These are phyloP conservation scores for Euspilapteryx auroguttella DNA, from an alignment of 2,888 invertebrate species.

Conservation along the genomic window DNA sequence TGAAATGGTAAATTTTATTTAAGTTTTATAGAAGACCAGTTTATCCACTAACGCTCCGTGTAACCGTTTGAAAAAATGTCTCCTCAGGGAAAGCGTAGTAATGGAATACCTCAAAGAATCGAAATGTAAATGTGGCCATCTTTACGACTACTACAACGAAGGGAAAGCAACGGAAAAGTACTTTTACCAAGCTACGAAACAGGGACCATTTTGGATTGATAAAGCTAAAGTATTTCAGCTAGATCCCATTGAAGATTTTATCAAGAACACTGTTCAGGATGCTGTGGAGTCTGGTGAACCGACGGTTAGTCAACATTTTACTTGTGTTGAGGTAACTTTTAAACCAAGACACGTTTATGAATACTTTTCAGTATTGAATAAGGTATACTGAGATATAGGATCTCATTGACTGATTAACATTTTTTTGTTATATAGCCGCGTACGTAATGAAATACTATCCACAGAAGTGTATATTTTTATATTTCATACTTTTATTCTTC, in stretches of 20 bases:
- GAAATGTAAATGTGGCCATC: constrained; percentile 38
- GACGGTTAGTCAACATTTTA: not conserved
- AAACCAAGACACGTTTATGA: no score
- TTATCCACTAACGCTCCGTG: no score
- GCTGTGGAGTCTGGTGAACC: constrained; percentile 22
- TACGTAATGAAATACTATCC: no score
- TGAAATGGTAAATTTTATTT: constrained; percentile 26
- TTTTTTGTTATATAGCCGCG: no score
- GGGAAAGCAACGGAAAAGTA: constrained; percentile 25
- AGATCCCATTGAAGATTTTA: constrained; percentile 36
- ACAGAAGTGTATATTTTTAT: no score
- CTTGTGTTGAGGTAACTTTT: not conserved
- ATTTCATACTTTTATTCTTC: no score
- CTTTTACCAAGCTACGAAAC: constrained; percentile 26
- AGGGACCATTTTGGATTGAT: constrained; percentile 26
- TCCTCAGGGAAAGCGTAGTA: constrained; percentile 24
- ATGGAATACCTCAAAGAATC: constrained; percentile 24
- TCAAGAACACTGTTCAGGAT: constrained; percentile 23
- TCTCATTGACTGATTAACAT: no score
- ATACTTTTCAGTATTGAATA: no score
- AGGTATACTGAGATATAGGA: no score
- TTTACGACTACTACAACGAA: constrained; percentile 27
- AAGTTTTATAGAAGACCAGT: no score
- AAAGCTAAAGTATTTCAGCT: constrained; percentile 34
- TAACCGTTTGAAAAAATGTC: no score